Percentiles rank a stretch among this genome's conserved stretches.
These are phyloP conservation scores for Tragelaphus oryx DNA, from an alignment of 2,797 vertebrate species.

Conservation along the genomic window DNA sequence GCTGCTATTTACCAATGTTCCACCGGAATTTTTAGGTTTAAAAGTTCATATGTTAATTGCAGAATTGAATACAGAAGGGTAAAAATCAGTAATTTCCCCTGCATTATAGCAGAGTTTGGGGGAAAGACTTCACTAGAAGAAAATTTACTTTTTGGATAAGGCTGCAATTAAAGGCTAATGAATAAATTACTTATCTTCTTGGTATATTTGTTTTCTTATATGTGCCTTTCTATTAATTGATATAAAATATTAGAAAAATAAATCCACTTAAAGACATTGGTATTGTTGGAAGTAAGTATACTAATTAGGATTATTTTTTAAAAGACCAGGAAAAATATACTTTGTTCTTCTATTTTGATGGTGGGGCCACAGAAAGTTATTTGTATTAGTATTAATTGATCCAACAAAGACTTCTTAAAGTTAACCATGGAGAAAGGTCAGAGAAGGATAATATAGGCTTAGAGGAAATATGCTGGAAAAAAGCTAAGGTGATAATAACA, in stretches of 20 bases:
- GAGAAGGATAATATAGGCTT: not conserved
- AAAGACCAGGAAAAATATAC: not conserved
- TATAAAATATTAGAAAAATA: not conserved
- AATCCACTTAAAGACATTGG: not conserved
- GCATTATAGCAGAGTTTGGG: not conserved
- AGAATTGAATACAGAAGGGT: slow-evolving; percentile 49
- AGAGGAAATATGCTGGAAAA: not conserved
- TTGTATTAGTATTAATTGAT: not conserved
- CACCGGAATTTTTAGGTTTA: slow-evolving; percentile 69
- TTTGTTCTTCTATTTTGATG: not conserved
- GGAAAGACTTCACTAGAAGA: not conserved
- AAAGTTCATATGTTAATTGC: slow-evolving; percentile 78
- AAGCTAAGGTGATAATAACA: not conserved
- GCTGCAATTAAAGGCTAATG: not conserved
- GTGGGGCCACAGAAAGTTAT: not conserved
- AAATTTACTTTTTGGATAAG: slow-evolving; percentile 15
- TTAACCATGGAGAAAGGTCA: not conserved
- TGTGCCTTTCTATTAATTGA: not conserved
- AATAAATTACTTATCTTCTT: not conserved
- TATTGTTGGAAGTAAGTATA: not conserved
- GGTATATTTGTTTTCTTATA: not conserved
- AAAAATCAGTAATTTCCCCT: not conserved
- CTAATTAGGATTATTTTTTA: not conserved
- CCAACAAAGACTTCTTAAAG: not conserved
- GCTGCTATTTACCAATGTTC: slow-evolving; percentile 55